A percentile compares a stretch with the other conserved stretches of the same genome.
phyloP scores from a whole-genome alignment of 53 echinoderm and acorn worm genomes.

The Paelopatides confundens region DNA sequence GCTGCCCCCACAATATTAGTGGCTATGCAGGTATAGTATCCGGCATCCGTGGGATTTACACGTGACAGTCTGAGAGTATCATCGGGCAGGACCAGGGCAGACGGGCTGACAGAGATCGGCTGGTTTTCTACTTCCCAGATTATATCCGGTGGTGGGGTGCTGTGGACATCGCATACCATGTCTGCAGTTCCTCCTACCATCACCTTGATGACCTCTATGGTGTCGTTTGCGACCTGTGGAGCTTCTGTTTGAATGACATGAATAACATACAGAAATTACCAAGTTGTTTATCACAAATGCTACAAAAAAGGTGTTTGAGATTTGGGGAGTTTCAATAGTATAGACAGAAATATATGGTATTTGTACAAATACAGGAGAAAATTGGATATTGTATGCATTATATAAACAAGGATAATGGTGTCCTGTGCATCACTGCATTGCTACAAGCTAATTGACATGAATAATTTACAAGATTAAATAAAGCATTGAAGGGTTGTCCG shows the following conservation, averaged over 20 bases:
- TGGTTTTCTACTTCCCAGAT: slow-evolving; percentile 73
- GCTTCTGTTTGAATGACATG: background rate
- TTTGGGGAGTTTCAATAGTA: no score
- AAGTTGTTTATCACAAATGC: no score
- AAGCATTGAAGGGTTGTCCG: no score
- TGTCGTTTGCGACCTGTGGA: background rate
- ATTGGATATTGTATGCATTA: no score
- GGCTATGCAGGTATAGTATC: slow-evolving; percentile 83
- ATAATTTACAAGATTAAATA: no score
- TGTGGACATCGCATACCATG: slow-evolving; percentile 78
- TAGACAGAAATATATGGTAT: no score
- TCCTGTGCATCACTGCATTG: no score
- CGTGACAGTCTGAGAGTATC: slow-evolving; percentile 69
- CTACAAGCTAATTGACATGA: no score
- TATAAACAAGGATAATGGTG: no score
- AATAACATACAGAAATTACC: no score
- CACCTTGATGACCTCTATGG: slow-evolving; percentile 7
- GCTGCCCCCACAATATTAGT: slow-evolving; percentile 80
- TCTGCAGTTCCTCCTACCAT: slow-evolving; percentile 55
- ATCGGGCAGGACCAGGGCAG: slow-evolving; percentile 56
- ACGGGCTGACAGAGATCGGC: slow-evolving; percentile 56
- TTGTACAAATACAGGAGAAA: no score
- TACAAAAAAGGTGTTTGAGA: no score
- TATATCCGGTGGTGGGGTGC: slow-evolving; percentile 85
- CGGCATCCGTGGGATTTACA: slow-evolving; percentile 67